phyloP scores from a whole-genome alignment of 2,888 invertebrate species.

The Carabus problematicus region DNA sequence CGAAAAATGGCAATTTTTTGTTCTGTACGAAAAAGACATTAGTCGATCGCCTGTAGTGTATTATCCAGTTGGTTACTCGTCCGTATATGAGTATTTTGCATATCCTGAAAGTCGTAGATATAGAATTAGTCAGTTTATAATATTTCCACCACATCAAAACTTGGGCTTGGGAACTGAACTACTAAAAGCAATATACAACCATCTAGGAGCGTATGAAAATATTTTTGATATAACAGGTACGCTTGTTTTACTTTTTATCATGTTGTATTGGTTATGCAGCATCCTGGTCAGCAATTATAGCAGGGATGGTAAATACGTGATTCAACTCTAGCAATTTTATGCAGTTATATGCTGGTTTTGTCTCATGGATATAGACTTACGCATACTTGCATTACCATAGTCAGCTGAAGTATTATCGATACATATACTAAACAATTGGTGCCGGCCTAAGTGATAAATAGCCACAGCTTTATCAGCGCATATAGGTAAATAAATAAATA shows the following conservation, averaged over 20 bases:
- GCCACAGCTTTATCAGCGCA: too few relatives aligned
- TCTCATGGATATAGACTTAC: too few relatives aligned
- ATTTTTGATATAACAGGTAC: conserved; percentile 77
- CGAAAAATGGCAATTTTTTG: conserved; percentile 88
- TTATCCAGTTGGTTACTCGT: conserved; percentile 86
- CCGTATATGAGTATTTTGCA: conserved; percentile 93
- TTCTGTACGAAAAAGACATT: conserved; percentile 67
- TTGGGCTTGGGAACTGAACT: conserved; percentile 85
- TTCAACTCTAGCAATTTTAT: not conserved
- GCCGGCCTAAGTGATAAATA: too few relatives aligned
- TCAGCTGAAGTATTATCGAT: too few relatives aligned
- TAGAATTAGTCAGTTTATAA: conserved; percentile 90
- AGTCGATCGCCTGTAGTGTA: conserved; percentile 59
- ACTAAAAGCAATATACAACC: conserved; percentile 58
- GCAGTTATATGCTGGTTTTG: not conserved
- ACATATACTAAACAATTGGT: too few relatives aligned
- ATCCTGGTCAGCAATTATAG: not conserved
- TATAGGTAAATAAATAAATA: too few relatives aligned
- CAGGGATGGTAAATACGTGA: not conserved
- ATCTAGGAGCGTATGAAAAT: conserved; percentile 54
- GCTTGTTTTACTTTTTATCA: conserved; percentile 20
- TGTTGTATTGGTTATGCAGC: too few relatives aligned
- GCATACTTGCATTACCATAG: too few relatives aligned
- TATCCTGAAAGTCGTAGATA: conserved; percentile 88
- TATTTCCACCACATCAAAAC: conserved; percentile 90